Conservation (phyloP, 1,140 invertebrate species). For the Drosophila kohkoa region DNA sequence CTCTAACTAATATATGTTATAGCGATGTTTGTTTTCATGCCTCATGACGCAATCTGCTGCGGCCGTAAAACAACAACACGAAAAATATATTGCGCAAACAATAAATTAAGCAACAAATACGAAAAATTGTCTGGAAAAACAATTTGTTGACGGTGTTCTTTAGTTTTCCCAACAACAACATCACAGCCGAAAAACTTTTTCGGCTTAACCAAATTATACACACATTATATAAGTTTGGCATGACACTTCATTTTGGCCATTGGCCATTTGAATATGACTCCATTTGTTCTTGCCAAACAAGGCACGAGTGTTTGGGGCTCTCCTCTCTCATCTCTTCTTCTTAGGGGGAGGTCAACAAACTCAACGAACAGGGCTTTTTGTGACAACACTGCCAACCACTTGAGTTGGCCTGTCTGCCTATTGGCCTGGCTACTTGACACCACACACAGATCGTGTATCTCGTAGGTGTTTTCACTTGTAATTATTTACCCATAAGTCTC, state of each 20-base stretch:
- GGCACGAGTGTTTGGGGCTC: background rate
- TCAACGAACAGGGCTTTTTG: background rate
- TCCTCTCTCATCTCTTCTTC: background rate
- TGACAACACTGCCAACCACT: conserved; percentile 18
- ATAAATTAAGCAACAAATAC: conserved; percentile 76
- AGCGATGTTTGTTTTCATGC: conserved; percentile 35
- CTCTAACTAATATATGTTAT: conserved; percentile 2
- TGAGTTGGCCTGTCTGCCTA: conserved; percentile 34
- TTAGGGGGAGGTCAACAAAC: conserved; percentile 55
- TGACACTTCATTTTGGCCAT: conserved; percentile 68
- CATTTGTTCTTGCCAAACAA: conserved; percentile 31
- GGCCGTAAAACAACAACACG: conserved; percentile 18
- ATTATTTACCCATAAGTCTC: conserved; percentile 76
- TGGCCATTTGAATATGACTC: conserved; percentile 64
- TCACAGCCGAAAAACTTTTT: conserved; percentile 59
- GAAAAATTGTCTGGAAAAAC: conserved; percentile 60
- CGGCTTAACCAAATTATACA: conserved; percentile 24
- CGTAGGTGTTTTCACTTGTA: conserved; percentile 79
- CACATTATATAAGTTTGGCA: conserved; percentile 63
- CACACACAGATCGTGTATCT: conserved; percentile 47
- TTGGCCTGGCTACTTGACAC: conserved; percentile 59
- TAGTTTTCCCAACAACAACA: conserved; percentile 35
- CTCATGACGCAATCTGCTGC: conserved; percentile 64
- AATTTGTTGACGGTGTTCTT: conserved; percentile 44
- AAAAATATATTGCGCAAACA: conserved; percentile 66